A percentile compares a stretch with the other conserved stretches of the same genome.
These are phyloP conservation scores for Neodontobutis hainanensis DNA, from an alignment of 2,113 vertebrate genomes.

Conservation along the genomic window DNA sequence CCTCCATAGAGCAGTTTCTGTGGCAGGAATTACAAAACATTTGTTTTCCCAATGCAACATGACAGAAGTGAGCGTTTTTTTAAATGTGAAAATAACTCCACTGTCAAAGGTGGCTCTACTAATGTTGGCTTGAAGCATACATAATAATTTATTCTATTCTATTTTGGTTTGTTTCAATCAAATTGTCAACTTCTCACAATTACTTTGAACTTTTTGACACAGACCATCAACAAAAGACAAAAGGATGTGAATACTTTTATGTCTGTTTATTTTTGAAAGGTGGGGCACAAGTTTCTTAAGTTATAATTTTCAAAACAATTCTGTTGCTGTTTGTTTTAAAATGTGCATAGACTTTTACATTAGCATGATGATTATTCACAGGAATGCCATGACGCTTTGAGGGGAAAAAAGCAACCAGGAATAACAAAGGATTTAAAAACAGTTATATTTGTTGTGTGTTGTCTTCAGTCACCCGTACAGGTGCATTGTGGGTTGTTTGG, in stretches of 20 bases:
- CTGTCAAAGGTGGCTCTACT: slow-evolving; percentile 10
- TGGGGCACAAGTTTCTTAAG: slow-evolving; percentile 9
- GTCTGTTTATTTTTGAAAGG: slow-evolving; percentile 9
- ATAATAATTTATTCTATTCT: slow-evolving; percentile 11
- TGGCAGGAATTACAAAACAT: slow-evolving; percentile 7
- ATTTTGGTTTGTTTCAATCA: slow-evolving; percentile 20
- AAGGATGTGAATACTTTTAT: not conserved
- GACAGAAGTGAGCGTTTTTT: slow-evolving; percentile 15
- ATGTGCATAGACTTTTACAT: slow-evolving; percentile 24
- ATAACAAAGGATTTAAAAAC: slow-evolving; percentile 32
- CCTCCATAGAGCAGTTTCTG: slow-evolving; percentile 24
- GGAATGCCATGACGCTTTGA: slow-evolving; percentile 23
- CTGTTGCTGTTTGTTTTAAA: slow-evolving; percentile 18
- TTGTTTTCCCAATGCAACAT: slow-evolving; percentile 9
- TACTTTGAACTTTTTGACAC: slow-evolving; percentile 6
- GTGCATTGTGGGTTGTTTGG: slow-evolving; percentile 37
- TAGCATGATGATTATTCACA: slow-evolving; percentile 42
- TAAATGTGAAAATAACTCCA: not conserved
- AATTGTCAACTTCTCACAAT: not conserved
- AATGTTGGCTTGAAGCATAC: slow-evolving; percentile 9
- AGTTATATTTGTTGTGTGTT: slow-evolving; percentile 8
- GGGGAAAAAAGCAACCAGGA: slow-evolving; percentile 6
- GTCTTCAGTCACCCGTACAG: slow-evolving; percentile 27
- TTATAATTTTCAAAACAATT: too few species aligned
- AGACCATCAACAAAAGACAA: slow-evolving; percentile 1